These are phyloP conservation scores for Rhyacophila brunnea DNA, from an alignment of 1,140 invertebrate genomes.

Conservation along the genomic window DNA sequence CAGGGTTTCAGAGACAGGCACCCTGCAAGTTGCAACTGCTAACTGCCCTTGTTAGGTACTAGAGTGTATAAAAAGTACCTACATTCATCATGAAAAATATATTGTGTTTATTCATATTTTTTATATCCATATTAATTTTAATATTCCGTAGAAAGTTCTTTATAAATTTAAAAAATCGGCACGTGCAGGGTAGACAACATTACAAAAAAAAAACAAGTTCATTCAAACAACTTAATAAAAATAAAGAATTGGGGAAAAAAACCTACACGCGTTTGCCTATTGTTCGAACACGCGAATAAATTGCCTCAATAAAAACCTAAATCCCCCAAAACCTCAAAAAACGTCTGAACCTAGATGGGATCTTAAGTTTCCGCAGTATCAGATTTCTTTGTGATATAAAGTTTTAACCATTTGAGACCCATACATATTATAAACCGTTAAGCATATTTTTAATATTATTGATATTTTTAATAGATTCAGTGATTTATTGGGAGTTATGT, in stretches of 20 bases:
- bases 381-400: slow-evolving; percentile 20
- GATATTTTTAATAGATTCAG: too few species aligned
- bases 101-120: too few species aligned
- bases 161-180: slow-evolving; percentile 1
- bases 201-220: slow-evolving; percentile 21
- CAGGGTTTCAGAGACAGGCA: too few species aligned
- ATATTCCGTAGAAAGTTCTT: slow-evolving; percentile 15
- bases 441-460: too few species aligned
- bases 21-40: too few species aligned
- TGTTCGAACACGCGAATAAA: slow-evolving; percentile 25
- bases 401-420: neutral
- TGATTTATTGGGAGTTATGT: too few species aligned
- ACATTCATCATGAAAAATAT: too few species aligned
- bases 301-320: slow-evolving; percentile 19
- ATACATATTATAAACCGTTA: too few species aligned
- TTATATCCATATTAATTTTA: too few species aligned
- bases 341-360: neutral
- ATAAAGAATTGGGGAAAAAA: slow-evolving; percentile 23
- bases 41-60: too few species aligned
- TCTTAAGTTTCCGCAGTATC: slow-evolving; percentile 18
- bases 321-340: slow-evolving; percentile 19
- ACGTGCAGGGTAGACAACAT: slow-evolving; percentile 3
- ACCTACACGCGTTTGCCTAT: slow-evolving; percentile 19
- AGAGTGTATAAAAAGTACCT: too few species aligned
- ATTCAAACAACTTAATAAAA: slow-evolving; percentile 1